Evolutionary conservation across 2,113 vertebrate genomes (phyloP), one percentile per base, ranked within the genome.

Genomic region (Corvus cornix): DNA sequence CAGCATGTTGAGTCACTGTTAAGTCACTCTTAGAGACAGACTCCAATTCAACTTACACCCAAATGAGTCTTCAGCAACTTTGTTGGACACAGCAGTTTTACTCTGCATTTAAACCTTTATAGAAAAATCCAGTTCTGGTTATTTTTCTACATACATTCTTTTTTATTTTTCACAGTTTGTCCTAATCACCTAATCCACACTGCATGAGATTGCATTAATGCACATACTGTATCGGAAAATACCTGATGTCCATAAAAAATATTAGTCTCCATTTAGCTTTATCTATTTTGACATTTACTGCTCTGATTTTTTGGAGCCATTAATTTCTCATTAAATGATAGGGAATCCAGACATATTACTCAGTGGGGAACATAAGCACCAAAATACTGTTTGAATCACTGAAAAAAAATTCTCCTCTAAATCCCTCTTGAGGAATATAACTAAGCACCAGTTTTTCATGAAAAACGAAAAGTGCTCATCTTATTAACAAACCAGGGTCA

Each of bases 1-100:
- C 96, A 95, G 96, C 92, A 72, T 73, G 92, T 95, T 97, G 96
- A 97, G 93, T 97, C 96, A 97, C 82, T 92, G 26, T 93, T 95
- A 97, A 96, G 96, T 94, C 95, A 96, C 88, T 90, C 80, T 77
- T 92, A 81, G 76, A 95, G 60, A 62, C 88, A 96, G 95, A 92
- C 89, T 96, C 87, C 6, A 14, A 87, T 87, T 84, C 81, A 39
- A 87, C 76, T 96, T 89, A 87, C 83, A 93, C 66, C 59, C 82
- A 77, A 83, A 88, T 69, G 74, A 93, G 39, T 62, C 58, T 87
- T 86, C 76, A 89, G 79, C 60, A 96, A 82, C 86, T 96, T 84
- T 11, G 3, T 35, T 64, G 66, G 94, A 87, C 37, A 30, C 49
- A 81, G 52, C 44, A 84, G 60, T 55, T 94, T 93, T 92, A 81